Evolutionary conservation across 1,140 invertebrate genomes (phyloP).

Genomic region (Rhagoletis zephyria): DNA sequence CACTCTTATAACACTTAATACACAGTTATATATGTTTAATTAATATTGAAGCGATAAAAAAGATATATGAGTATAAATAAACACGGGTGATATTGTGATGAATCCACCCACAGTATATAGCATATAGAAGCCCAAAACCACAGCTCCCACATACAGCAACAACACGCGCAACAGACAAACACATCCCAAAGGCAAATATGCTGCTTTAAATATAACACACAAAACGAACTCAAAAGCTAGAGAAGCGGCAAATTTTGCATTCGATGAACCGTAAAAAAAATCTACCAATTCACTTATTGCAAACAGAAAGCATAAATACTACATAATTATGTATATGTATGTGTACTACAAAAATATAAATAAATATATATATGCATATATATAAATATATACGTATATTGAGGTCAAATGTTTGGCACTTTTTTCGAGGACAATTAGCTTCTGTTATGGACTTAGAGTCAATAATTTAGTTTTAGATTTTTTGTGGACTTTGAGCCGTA

Average conservation of each 20-base stretch:
- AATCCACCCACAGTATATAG: background rate
- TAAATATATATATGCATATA: conserved; percentile 15
- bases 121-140: background rate
- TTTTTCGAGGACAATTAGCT: too few species aligned
- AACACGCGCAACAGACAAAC: background rate
- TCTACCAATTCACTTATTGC: conserved; percentile 5
- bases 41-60: background rate
- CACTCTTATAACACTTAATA: background rate
- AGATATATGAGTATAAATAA: background rate
- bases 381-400: background rate
- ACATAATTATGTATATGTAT: conserved; percentile 45
- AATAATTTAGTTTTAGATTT: too few species aligned
- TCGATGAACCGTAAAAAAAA: conserved; percentile 18
- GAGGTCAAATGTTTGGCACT: background rate
- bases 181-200: background rate
- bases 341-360: background rate
- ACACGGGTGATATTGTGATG: background rate
- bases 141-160: background rate
- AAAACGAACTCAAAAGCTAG: background rate
- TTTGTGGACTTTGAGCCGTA: too few species aligned
- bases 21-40: conserved; percentile 33
- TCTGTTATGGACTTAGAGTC: too few species aligned
- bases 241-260: conserved; percentile 11
- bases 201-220: background rate
- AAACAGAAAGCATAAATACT: conserved; percentile 11